Conservation (phyloP, 2,888 invertebrate species). For the Didymodactylos carnosus region DNA sequence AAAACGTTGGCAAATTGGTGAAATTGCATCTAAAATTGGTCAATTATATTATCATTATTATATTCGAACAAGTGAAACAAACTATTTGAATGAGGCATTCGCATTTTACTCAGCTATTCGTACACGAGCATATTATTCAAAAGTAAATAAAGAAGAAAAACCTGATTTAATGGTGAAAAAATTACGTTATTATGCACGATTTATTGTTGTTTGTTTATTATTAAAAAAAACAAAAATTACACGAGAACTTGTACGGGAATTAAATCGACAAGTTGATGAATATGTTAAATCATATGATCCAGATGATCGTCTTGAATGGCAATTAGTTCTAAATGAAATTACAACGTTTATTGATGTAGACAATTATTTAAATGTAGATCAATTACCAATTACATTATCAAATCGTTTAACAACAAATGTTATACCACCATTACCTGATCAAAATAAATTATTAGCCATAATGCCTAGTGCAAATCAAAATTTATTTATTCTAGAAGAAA, state of each 20-base stretch:
- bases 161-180: constrained; percentile 90
- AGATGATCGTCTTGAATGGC: constrained; percentile 91
- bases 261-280: constrained; percentile 78
- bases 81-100: constrained; percentile 81
- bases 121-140: constrained; percentile 74
- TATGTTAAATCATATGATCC: constrained; percentile 85
- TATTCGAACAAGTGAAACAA: constrained; percentile 79
- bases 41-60: constrained; percentile 96
- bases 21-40: constrained; percentile 92
- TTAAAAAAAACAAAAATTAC: constrained; percentile 79
- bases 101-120: constrained; percentile 87
- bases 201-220: constrained; percentile 80
- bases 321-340: constrained; percentile 73
- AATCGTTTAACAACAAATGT: neutral
- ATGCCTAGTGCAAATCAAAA: neutral
- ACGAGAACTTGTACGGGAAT: constrained; percentile 66
- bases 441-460: neutral
- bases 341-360: constrained; percentile 60
- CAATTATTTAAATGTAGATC: constrained; percentile 4
- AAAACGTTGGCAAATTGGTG: constrained; percentile 92
- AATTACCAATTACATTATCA: neutral
- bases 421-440: neutral
- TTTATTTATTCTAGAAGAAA: constrained; percentile 52
- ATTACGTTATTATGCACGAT: constrained; percentile 71
- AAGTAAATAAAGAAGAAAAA: constrained; percentile 74